Evolutionary conservation across 2,888 invertebrate genomes (phyloP), one percentile per base, ranked within the genome.

Genomic region (Octonoba sinensis): DNA sequence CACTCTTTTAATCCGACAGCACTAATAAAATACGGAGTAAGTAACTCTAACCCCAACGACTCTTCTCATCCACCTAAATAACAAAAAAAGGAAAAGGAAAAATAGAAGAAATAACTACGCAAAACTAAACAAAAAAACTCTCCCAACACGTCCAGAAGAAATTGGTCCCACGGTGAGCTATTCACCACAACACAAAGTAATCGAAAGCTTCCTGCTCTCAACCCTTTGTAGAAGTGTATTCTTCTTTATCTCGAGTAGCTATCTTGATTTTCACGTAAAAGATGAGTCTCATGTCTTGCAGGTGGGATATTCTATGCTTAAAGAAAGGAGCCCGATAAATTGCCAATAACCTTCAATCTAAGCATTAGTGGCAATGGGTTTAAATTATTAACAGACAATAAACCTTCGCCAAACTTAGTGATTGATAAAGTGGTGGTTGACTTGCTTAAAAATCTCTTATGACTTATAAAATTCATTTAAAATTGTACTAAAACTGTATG

Each of bases 131-230:
- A 22, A 47, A 15, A 12, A 59, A 54, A 20, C 62, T 36, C 65
- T 59, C 49, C 67, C 47, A 49, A 67, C 75, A 75, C 75, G 67
- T 75, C 67, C 15, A 46, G 36, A n/a, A 44, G 66, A 54, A 78
- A 78, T 78, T 59, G 72, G 56, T 71, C 78, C 72, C 78, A 12
- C 20, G 72, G 65, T 49, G 51, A 65, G 54, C 36, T 57, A n/a
- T 60, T 72, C 72, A 67, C 78, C 78, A 51, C 78, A 67, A 66
- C 59, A 72, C 71, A 44, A 47, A 46, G 71, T 78, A 78, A 78
- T 78, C 72, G 72, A 78, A 78, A 22, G 47, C 49, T 47, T 27
- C n/a, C 22, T 56, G 24, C 22, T 51, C 16, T 66, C n/a, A 24
- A n/a, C 66, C 49, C 27, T 44, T 20, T 46, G 47, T n/a, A 24